These are phyloP conservation scores for Agraylea sexmaculata DNA, from an alignment of 1,140 invertebrate genomes.

Conservation along the genomic window DNA sequence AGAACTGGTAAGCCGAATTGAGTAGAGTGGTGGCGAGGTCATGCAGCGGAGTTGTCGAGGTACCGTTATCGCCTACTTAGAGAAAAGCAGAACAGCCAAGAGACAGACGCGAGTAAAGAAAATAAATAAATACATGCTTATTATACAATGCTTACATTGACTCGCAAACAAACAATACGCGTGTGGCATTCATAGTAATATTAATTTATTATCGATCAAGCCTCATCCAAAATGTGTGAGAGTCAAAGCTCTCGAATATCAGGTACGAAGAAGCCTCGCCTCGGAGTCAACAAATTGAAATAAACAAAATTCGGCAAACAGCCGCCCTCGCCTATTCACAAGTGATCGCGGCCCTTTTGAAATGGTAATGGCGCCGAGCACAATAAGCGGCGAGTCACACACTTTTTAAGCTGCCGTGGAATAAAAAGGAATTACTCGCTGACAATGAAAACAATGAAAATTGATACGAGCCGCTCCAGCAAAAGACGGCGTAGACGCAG, in stretches of 20 bases:
- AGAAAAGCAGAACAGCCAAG: too few species aligned
- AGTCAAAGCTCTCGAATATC: background rate
- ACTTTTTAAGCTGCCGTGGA: slow-evolving; percentile 21
- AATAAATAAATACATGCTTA: too few species aligned
- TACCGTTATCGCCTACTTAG: too few species aligned
- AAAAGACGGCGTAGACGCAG: slow-evolving; percentile 8
- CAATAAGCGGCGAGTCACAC: slow-evolving; percentile 20
- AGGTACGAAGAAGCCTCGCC: background rate
- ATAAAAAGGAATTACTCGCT: slow-evolving; percentile 19
- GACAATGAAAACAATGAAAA: slow-evolving; percentile 21
- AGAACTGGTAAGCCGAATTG: too few species aligned
- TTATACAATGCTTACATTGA: background rate
- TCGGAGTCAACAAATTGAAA: slow-evolving; percentile 18
- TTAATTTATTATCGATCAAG: too few species aligned
- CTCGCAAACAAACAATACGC: background rate
- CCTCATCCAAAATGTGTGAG: too few species aligned
- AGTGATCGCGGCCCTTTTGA: slow-evolving; percentile 22
- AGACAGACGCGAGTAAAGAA: too few species aligned
- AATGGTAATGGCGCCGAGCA: slow-evolving; percentile 21
- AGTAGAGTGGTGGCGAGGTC: background rate
- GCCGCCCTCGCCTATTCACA: slow-evolving; percentile 19
- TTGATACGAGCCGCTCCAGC: slow-evolving; percentile 19
- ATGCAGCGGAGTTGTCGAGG: too few species aligned
- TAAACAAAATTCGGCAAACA: slow-evolving; percentile 22
- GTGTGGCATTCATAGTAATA: background rate